phyloP scores from a whole-genome alignment of 2,888 invertebrate genomes.

The Pammene aurita region DNA sequence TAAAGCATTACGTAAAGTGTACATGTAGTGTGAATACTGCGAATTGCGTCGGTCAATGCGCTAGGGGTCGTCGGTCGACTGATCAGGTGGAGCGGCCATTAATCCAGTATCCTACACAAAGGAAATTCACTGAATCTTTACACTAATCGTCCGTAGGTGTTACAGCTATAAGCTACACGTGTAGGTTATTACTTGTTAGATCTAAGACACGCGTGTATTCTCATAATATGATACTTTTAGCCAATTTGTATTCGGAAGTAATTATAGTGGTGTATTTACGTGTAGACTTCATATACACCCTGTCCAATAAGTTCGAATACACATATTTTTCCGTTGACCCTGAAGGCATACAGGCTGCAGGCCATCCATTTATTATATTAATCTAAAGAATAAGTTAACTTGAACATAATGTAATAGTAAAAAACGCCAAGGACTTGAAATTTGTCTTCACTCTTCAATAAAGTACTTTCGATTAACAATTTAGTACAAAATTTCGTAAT shows the following conservation, averaged over 20 bases:
- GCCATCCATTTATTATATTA: too few relatives aligned
- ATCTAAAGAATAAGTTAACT: too few relatives aligned
- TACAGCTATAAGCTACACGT: not conserved
- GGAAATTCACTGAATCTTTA: conserved; percentile 12
- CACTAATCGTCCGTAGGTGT: conserved; percentile 1
- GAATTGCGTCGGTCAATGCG: conserved; percentile 19
- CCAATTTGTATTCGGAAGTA: not conserved
- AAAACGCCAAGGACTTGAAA: too few relatives aligned
- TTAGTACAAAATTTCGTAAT: too few relatives aligned
- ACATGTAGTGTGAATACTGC: not conserved
- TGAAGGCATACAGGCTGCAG: too few relatives aligned
- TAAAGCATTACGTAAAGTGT: conserved; percentile 28
- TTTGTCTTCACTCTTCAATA: too few relatives aligned
- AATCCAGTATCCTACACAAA: conserved; percentile 17
- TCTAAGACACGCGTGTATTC: not conserved
- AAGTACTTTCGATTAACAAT: too few relatives aligned
- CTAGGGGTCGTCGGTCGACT: conserved; percentile 8
- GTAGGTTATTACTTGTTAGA: too few relatives aligned
- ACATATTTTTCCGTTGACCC: too few relatives aligned
- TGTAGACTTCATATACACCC: too few relatives aligned
- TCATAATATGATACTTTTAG: not conserved
- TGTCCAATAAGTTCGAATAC: too few relatives aligned
- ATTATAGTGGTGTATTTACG: not conserved
- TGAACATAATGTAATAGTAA: too few relatives aligned
- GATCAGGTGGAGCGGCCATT: conserved; percentile 18